Evolutionary conservation across 30 jellyfish, hydroid and myxozoan species (phyloP), one percentile per base, ranked within the genome.

Genomic region (Pseudorhiza aurosa): DNA sequence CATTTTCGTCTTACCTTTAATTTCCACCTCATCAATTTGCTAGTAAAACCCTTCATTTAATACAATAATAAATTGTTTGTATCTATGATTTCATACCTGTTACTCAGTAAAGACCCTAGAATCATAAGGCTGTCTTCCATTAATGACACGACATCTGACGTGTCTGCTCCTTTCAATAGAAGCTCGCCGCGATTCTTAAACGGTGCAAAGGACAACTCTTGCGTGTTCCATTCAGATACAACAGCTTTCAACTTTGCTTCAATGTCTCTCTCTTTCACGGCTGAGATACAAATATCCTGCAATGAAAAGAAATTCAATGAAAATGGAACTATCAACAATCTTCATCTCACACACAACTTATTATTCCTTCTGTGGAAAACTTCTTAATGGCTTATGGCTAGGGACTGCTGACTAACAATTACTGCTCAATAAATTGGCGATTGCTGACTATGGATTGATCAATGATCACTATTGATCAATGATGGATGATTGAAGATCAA

Each of bases 41-140:
- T n/a, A n/a, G n/a, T n/a, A n/a, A n/a, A n/a, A n/a, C n/a, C n/a
- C n/a, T n/a, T n/a, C n/a, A n/a, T n/a, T n/a, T n/a, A n/a, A n/a
- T n/a, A n/a, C n/a, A n/a, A n/a, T n/a, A n/a, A n/a, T n/a, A n/a
- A n/a, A n/a, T n/a, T n/a, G n/a, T n/a, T n/a, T n/a, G 62, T 5
- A 15, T 8, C 21, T 8, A 14, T 17, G 9, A 21, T 10, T 0
- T 21, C 53, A 14, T 72, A 88, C 97, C 97, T 81, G 82, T 88
- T 88, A 46, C 97, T 88, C 32, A 88, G 75, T 22, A 88, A 68
- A 5, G 97, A 88, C 10, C 97, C 97, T 22, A 88, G 87, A 15
- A 88, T 65, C 97, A 88, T 88, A 57, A 88, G 72, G 47, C 97
- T 88, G 87, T 88, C 97, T 65, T 88, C 97, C 97, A 88, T 88